phyloP scores from a whole-genome alignment of 2,113 vertebrate genomes.

The Eupsittula cactorum region DNA sequence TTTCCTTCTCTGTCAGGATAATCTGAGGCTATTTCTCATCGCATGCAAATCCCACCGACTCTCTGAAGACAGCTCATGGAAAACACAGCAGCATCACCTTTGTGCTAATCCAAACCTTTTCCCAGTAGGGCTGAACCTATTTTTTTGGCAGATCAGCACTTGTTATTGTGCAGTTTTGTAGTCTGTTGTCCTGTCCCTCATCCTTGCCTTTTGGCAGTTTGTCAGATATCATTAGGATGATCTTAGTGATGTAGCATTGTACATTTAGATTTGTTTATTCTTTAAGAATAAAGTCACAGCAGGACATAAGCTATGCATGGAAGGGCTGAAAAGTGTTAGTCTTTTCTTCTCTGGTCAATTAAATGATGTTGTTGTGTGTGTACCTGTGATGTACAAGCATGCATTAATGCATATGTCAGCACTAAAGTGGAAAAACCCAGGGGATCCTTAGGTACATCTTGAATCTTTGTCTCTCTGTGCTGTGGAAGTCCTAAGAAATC shows the following conservation, averaged over 20 bases:
- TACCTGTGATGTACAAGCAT: neutral
- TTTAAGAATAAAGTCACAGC: constrained; percentile 12
- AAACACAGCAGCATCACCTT: constrained; percentile 36
- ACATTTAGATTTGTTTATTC: constrained; percentile 55
- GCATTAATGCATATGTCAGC: neutral
- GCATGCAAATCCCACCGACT: constrained; percentile 36
- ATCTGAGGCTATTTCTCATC: constrained; percentile 43
- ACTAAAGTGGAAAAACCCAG: neutral
- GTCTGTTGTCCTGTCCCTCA: constrained; percentile 33
- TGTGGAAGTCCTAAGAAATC: neutral
- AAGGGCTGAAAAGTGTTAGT: neutral
- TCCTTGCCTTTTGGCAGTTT: constrained; percentile 68
- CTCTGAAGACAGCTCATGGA: constrained; percentile 38
- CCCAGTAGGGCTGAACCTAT: constrained; percentile 9
- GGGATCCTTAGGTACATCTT: neutral
- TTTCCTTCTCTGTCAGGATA: constrained; percentile 33
- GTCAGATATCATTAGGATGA: constrained; percentile 65
- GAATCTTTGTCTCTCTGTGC: neutral
- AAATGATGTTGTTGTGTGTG: neutral
- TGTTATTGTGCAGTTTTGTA: constrained; percentile 39
- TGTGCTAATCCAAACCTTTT: constrained; percentile 50
- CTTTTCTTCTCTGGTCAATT: neutral
- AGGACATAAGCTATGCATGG: neutral
- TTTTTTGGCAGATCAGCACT: constrained; percentile 32
- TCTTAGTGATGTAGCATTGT: constrained; percentile 38